Evolutionary conservation across 2,888 invertebrate species (phyloP).

Genomic region (Clivina fossor): DNA sequence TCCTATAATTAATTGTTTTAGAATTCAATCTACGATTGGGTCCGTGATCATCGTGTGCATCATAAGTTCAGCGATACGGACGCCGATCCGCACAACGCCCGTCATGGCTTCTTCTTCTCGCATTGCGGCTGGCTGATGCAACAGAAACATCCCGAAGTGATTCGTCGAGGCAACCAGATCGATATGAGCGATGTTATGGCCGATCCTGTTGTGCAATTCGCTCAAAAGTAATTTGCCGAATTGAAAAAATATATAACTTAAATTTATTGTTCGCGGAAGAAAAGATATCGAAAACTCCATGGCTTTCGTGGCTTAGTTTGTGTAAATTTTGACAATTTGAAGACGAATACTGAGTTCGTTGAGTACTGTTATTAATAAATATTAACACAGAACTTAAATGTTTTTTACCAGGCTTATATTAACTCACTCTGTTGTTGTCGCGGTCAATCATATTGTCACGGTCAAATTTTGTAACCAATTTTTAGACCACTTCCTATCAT

Average conservation of each 20-base stretch:
- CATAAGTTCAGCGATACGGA: conserved; percentile 76
- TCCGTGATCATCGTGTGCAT: conserved; percentile 74
- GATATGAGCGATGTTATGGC: conserved; percentile 77
- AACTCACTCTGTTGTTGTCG: too few species aligned
- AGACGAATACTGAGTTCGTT: too few species aligned
- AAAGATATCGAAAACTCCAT: too few species aligned
- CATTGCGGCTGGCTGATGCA: conserved; percentile 93
- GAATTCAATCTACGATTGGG: conserved; percentile 74
- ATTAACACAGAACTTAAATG: too few species aligned
- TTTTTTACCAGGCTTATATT: too few species aligned
- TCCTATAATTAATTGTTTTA: conserved; percentile 48
- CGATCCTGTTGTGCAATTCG: conserved; percentile 78
- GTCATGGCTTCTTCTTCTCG: conserved; percentile 86
- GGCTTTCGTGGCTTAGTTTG: too few species aligned
- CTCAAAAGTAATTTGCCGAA: conserved; percentile 70
- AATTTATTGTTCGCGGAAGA: not conserved
- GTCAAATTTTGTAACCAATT: too few species aligned
- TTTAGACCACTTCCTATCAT: too few species aligned
- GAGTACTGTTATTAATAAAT: too few species aligned
- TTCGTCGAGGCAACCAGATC: conserved; percentile 72
- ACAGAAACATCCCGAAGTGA: conserved; percentile 85
- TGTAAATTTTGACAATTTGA: too few species aligned
- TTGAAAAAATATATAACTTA: not conserved
- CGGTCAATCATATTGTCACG: too few species aligned
- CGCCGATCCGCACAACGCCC: conserved; percentile 81